Evolutionary conservation across 37 sponge, comb jelly and placozoan genomes (phyloP), one percentile per base, ranked within the genome.

Genomic region (Dysidea cf. avara): DNA sequence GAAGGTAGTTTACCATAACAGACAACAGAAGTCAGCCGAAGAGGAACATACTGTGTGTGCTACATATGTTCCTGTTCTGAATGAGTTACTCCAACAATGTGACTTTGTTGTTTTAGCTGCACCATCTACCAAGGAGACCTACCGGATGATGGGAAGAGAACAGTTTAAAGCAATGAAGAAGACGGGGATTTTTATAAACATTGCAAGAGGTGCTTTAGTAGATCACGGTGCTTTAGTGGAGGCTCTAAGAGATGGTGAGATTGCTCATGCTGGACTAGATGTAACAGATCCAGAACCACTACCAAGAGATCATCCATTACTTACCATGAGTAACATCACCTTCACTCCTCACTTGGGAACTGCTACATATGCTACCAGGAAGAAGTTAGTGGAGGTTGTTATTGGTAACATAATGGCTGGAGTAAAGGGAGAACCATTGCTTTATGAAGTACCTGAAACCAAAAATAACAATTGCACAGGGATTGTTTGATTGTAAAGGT

Each of bases 261-360:
- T 94, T n/a, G 72, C 68, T 21, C 84, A 80, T 37, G 96, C 96
- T 11, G 96, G 87, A 24, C 68, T 95, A 43, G 96, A 95, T 60
- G 92, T 91, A 52, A 95, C 92, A 20, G 88, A 91, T 57, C 96
- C 96, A 32, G 89, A 91, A 55, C 92, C 89, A 48, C 83, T 95
- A 49, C 92, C 96, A 37, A 65, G 82, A 21, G 85, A 91, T 65
- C 96, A 95, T 61, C 60, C 81, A 39, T 85, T 95, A 47, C 80
- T 95, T 34, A 40, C 56, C 12, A 56, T 92, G 48, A 51, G 50
- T 49, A 95, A 95, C 52, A 71, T 91, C 14, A 59, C 68, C 39
- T 26, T 91, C 74, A 95, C 92, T 0, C 96, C 96, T 2, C 96
- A 95, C 73, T 75, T 86, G 30, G 96, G 89, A 1, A 87, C 86